Conservation (phyloP, 1,140 invertebrate species). For the Lordiphosa mommai region DNA sequence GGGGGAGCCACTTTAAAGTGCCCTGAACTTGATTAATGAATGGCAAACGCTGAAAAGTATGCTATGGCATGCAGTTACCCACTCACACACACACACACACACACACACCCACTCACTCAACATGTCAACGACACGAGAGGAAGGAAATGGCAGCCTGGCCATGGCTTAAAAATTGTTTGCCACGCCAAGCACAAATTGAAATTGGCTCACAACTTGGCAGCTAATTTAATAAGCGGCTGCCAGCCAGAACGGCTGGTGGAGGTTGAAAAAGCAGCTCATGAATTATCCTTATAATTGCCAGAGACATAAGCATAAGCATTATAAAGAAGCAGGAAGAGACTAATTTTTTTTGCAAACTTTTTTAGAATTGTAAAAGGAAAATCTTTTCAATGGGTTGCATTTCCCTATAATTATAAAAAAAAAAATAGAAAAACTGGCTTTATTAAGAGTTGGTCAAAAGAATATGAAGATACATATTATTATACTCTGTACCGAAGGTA, state of each 20-base stretch:
- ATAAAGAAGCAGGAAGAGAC: not conserved
- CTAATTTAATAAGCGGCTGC: slow-evolving; percentile 54
- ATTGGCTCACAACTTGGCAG: slow-evolving; percentile 66
- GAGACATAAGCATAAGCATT: slow-evolving; percentile 26
- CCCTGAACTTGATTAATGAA: slow-evolving; percentile 74
- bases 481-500: no score
- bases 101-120: slow-evolving; percentile 26
- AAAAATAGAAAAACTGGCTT: no score
- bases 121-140: slow-evolving; percentile 56
- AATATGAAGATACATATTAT: no score
- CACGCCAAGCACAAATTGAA: slow-evolving; percentile 52
- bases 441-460: no score
- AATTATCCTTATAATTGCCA: slow-evolving; percentile 34
- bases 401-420: not conserved
- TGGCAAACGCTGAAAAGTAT: slow-evolving; percentile 63
- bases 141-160: slow-evolving; percentile 4
- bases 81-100: slow-evolving; percentile 7
- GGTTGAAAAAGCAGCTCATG: not conserved
- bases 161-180: slow-evolving; percentile 37
- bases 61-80: slow-evolving; percentile 40
- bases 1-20: slow-evolving; percentile 61
- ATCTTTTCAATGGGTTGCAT: not conserved
- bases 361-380: not conserved
- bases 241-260: no score
- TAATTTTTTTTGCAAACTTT: not conserved